Evolutionary conservation across 2,888 invertebrate genomes (phyloP).

Genomic region (Microplitis deprimator): DNA sequence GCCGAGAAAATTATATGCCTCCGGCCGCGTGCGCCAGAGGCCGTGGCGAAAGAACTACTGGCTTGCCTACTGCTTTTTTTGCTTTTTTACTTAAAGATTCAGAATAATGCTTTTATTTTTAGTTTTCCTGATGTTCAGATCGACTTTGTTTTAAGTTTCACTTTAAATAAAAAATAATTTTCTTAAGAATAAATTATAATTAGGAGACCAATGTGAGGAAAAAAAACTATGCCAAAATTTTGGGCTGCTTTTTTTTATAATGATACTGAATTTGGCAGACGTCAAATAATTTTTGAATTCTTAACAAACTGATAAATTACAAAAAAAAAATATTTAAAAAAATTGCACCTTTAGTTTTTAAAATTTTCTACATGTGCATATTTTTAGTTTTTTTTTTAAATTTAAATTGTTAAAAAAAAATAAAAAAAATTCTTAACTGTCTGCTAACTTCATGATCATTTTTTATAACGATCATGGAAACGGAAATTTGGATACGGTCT

Average conservation of each 20-base stretch:
- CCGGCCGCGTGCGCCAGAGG: conserved; percentile 56
- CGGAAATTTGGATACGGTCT: background rate
- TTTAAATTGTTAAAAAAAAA: no score
- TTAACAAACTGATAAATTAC: no score
- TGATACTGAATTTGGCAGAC: no score
- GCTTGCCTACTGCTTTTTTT: conserved; percentile 55
- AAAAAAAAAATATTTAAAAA: no score
- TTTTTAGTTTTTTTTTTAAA: no score
- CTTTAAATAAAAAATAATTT: background rate
- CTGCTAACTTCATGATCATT: no score
- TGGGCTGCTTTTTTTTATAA: background rate
- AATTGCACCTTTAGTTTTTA: no score
- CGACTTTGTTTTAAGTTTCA: conserved; percentile 8
- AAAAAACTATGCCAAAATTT: conserved; percentile 10
- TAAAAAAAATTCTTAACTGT: no score
- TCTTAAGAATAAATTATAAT: no score
- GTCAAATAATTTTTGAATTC: no score
- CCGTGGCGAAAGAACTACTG: conserved; percentile 64
- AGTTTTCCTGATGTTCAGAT: conserved; percentile 29
- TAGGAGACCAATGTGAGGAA: background rate
- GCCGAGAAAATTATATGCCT: conserved; percentile 71
- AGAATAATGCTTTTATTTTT: conserved; percentile 26
- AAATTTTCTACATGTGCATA: no score
- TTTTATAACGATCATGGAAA: background rate
- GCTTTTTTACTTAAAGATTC: conserved; percentile 23